Percentiles rank a stretch among this genome's conserved stretches.
phyloP scores from a whole-genome alignment of 2,888 invertebrate species.

The Neoitamus cyanurus region DNA sequence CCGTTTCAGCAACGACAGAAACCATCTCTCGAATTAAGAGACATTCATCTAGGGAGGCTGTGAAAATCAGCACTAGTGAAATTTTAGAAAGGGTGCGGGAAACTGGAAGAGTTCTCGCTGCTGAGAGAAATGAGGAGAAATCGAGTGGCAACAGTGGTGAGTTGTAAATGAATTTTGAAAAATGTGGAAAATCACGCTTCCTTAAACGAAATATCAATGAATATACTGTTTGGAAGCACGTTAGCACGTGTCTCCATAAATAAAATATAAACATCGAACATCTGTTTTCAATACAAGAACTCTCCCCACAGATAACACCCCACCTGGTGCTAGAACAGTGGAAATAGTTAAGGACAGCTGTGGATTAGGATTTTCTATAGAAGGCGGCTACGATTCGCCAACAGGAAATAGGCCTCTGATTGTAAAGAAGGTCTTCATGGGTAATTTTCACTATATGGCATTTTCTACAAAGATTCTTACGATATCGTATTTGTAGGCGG shows the following conservation, averaged over 20 bases:
- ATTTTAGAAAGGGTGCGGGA: slow-evolving; percentile 64
- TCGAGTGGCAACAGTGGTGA: slow-evolving; percentile 52
- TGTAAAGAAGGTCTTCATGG: slow-evolving; percentile 94
- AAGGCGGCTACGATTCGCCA: slow-evolving; percentile 92
- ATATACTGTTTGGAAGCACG: too few species aligned
- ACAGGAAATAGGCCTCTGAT: slow-evolving; percentile 88
- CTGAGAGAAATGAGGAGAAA: slow-evolving; percentile 61
- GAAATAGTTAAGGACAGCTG: slow-evolving; percentile 77
- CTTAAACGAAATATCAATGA: too few species aligned
- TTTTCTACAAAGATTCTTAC: slow-evolving; percentile 48
- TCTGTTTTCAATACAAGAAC: too few species aligned
- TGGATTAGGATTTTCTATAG: slow-evolving; percentile 93
- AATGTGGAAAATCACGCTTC: too few species aligned
- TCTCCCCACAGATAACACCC: slow-evolving; percentile 28
- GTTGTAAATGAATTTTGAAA: background rate
- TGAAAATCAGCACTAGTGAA: slow-evolving; percentile 63
- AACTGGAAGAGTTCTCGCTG: slow-evolving; percentile 63
- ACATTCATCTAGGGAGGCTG: slow-evolving; percentile 62
- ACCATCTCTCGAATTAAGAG: slow-evolving; percentile 59
- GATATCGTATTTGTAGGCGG: slow-evolving; percentile 86
- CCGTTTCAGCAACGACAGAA: slow-evolving; percentile 54
- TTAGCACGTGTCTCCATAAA: too few species aligned
- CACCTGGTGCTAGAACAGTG: slow-evolving; percentile 56
- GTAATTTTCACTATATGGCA: slow-evolving; percentile 67
- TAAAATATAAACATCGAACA: too few species aligned